phyloP scores from a whole-genome alignment of 2,113 vertebrate species.

The Gambusia holbrooki region DNA sequence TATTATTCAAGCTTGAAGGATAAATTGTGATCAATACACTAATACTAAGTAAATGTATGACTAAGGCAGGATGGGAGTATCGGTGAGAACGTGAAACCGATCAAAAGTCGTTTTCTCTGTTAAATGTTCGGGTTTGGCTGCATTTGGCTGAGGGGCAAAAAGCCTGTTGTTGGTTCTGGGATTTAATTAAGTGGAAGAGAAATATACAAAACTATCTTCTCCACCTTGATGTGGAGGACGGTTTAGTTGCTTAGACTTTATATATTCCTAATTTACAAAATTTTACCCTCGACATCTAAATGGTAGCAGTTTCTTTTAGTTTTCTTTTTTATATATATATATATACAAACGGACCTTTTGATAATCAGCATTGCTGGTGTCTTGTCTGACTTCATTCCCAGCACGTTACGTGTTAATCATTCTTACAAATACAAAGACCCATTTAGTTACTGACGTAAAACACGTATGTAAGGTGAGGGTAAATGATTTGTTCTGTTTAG shows the following conservation, averaged over 20 bases:
- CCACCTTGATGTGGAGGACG: too few species aligned
- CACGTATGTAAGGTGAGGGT: neutral
- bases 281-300: too few species aligned
- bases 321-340: too few species aligned
- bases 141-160: too few species aligned
- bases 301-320: too few species aligned
- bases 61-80: neutral
- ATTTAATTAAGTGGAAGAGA: too few species aligned
- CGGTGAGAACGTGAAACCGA: neutral
- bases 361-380: neutral
- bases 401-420: neutral
- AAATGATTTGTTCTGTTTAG: conserved; percentile 9
- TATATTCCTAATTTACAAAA: too few species aligned
- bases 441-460: neutral
- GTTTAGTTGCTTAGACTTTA: too few species aligned
- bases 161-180: too few species aligned
- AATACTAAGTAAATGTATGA: conserved; percentile 24
- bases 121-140: too few species aligned
- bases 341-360: too few species aligned
- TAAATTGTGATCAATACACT: conserved; percentile 21
- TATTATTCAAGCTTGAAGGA: conserved; percentile 32
- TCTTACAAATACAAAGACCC: conserved; percentile 1
- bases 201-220: too few species aligned
- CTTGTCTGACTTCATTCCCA: neutral
- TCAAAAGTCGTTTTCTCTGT: neutral